Evolutionary conservation across 2,113 vertebrate species (phyloP).

Genomic region (Pelecanus crispus): DNA sequence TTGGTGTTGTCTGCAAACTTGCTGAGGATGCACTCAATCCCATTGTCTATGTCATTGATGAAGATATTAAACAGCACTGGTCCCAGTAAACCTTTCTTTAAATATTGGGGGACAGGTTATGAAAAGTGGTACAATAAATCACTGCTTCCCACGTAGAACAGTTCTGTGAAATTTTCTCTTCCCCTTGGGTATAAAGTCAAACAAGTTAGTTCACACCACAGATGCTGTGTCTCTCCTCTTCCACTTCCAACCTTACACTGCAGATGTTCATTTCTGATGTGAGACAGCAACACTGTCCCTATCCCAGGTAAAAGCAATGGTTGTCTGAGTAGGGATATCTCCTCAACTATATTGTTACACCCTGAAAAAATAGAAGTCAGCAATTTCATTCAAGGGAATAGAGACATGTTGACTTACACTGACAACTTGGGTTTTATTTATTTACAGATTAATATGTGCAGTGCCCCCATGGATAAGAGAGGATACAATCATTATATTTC

Average conservation of each 20-base stretch:
- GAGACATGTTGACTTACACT: background rate
- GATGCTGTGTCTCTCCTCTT: background rate
- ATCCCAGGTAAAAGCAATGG: background rate
- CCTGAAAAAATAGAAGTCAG: background rate
- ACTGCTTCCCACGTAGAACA: background rate
- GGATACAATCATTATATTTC: background rate
- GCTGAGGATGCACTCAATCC: no score
- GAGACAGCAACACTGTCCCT: background rate
- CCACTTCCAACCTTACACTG: background rate
- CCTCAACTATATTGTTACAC: background rate
- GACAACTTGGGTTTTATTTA: background rate
- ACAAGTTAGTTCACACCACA: background rate
- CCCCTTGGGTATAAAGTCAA: background rate
- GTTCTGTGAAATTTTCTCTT: background rate
- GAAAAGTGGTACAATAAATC: background rate
- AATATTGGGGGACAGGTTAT: background rate
- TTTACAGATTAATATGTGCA: background rate
- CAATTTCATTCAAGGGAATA: background rate
- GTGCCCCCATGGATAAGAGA: background rate
- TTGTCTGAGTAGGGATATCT: background rate
- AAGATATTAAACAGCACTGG: no score
- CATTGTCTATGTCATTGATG: no score
- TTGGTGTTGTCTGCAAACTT: no score
- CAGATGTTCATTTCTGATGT: background rate
- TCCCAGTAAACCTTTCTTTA: background rate